Base-by-base conservation (phyloP, 2,888 invertebrate genomes). In the Melipona beecheii region DNA sequence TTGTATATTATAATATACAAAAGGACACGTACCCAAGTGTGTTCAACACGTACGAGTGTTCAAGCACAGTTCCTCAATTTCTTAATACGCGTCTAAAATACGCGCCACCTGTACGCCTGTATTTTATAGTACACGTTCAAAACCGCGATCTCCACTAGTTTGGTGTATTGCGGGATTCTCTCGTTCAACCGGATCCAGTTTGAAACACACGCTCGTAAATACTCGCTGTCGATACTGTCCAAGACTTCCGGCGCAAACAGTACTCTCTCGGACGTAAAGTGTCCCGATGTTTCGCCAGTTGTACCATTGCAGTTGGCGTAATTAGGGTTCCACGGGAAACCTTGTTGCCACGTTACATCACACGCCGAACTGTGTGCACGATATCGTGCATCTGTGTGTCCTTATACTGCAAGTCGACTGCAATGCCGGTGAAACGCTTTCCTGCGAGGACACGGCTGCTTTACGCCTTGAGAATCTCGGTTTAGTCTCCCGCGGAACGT, bases 311-410 rank as follows among this genome's bases (percentile, higher is more conserved):
- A 64, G 1, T 9, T 6, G 19, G 4, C 36, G 64, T 65, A 65
- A 74, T 65, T 74, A 65, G 52, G 36, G 24, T 74, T 74, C 4
- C 64, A 17, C 36, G 74, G 43, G 24, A 65, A 74, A 65, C 54
- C 36, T 17, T 19, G 13, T 36, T 17, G 24, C 36, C 11, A 15
- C 49, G 43, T 75, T 56, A 21, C 27, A 43, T 64, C 24, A n/a
- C 54, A 24, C 21, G 21, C 21, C 31, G 17, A 31, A 36, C 21
- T 6, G 9, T 19, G 4, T 21, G 43, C 43, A 31, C 74, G 43
- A 43, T 24, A 43, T 54, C 65, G 43, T 27, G 27, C 27, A 27
- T 27, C 27, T 27, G 36, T 36, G 65, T 65, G 19, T 75, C 19
- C 36, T 65, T 50, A 19, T 43, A 56, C 74, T 54, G 74, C 74